Evolutionary conservation across 2,113 vertebrate species (phyloP).

Genomic region (Charina bottae): DNA sequence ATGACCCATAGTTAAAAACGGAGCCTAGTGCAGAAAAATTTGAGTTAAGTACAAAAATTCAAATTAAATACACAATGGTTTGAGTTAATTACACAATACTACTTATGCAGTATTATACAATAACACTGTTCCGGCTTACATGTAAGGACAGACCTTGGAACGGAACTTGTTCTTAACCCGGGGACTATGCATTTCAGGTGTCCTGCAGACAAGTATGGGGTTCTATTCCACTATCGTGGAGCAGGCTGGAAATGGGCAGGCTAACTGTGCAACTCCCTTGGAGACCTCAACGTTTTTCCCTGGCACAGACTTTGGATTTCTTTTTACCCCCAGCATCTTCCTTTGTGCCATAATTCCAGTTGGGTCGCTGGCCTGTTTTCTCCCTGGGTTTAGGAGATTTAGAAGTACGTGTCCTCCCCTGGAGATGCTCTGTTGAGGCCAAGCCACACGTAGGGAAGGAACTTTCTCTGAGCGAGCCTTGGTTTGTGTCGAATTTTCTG

Average conservation of each 20-base stretch:
- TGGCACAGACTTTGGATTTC: background rate
- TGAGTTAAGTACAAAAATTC: too few relatives aligned
- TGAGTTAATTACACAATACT: too few relatives aligned
- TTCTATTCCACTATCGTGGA: background rate
- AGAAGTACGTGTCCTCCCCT: background rate
- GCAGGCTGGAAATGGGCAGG: background rate
- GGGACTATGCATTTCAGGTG: background rate
- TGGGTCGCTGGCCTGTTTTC: background rate
- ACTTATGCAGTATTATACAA: too few relatives aligned
- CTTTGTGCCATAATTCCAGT: background rate
- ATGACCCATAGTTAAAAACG: too few relatives aligned
- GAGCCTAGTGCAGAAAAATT: too few relatives aligned
- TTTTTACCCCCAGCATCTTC: background rate
- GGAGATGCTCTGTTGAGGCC: background rate
- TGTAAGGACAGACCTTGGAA: too few relatives aligned
- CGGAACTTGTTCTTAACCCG: too few relatives aligned
- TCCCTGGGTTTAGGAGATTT: background rate
- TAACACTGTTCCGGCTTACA: too few relatives aligned
- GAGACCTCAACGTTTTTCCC: background rate
- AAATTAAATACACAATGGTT: too few relatives aligned
- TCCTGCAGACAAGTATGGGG: too few relatives aligned
- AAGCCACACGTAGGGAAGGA: background rate
- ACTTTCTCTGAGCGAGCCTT: background rate
- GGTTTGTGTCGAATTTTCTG: background rate
- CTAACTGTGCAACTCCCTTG: background rate